Percentiles rank a stretch among this genome's conserved stretches.
Conservation (phyloP, 2,113 vertebrate species). For the Melanocharis versteri region DNA sequence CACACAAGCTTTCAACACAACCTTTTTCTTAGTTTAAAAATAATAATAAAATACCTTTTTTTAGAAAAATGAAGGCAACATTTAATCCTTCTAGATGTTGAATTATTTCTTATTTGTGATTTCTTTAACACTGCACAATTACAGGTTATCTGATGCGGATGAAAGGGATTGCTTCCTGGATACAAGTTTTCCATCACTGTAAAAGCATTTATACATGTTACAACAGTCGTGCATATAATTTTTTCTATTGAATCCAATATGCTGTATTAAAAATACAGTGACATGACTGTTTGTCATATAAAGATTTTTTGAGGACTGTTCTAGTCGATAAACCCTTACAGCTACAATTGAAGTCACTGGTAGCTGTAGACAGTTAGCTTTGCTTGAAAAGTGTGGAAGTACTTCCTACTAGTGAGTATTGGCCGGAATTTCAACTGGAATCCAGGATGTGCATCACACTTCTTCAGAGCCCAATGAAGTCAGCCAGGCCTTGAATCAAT, state of each 20-base stretch:
- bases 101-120: neutral
- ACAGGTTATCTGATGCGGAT: neutral
- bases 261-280: neutral
- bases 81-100: neutral
- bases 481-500: neutral
- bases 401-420: neutral
- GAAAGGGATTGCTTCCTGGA: neutral
- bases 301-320: neutral
- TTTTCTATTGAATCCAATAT: neutral
- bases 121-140: neutral
- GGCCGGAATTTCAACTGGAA: neutral
- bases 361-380: neutral
- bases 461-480: neutral
- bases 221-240: neutral
- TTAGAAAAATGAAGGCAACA: neutral
- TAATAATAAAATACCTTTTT: neutral
- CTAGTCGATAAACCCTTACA: neutral
- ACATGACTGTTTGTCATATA: neutral
- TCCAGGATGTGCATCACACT: neutral
- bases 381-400: neutral
- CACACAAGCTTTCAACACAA: neutral
- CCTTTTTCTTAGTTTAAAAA: neutral
- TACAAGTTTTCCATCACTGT: neutral
- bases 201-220: neutral
- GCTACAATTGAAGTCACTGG: neutral